Percentiles rank a stretch among this genome's conserved stretches.
Conservation (phyloP, 2,113 vertebrate genomes). For the Odocoileus hemionus region DNA sequence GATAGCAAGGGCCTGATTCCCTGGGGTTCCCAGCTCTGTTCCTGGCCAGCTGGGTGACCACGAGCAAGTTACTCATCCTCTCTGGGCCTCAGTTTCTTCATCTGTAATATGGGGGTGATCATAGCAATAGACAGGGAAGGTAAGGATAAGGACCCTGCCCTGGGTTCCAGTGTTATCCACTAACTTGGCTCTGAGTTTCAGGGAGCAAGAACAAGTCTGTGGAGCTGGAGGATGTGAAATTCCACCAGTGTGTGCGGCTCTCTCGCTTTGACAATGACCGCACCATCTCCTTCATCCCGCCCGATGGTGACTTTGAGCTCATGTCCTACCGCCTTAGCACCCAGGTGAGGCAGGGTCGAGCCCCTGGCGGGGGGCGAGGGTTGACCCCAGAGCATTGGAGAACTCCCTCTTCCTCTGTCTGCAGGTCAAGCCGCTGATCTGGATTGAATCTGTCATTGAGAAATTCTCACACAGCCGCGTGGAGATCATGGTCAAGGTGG, state of each 20-base stretch:
- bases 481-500: conserved; percentile 96
- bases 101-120: neutral
- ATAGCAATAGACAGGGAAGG: rapidly evolving
- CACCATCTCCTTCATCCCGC: conserved; percentile 95
- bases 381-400: no score
- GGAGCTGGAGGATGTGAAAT: conserved; percentile 94
- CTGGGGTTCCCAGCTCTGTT: neutral
- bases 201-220: conserved; percentile 93
- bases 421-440: conserved; percentile 95
- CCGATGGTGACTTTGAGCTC: conserved; percentile 93
- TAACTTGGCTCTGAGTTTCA: conserved; percentile 50
- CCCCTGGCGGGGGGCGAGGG: rapidly evolving
- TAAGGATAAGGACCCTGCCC: neutral
- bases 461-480: conserved; percentile 95
- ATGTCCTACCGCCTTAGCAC: conserved; percentile 97
- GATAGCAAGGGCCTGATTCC: neutral
- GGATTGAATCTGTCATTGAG: conserved; percentile 96
- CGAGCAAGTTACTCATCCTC: neutral
- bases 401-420: neutral
- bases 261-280: conserved; percentile 93
- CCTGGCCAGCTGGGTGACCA: neutral
- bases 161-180: neutral
- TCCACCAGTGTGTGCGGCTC: conserved; percentile 95
- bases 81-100: neutral
- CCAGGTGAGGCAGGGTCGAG: conserved; percentile 77